Evolutionary conservation across 2,888 invertebrate species (phyloP), one percentile per base, ranked within the genome.

Genomic region (Falcaria lacertinaria): DNA sequence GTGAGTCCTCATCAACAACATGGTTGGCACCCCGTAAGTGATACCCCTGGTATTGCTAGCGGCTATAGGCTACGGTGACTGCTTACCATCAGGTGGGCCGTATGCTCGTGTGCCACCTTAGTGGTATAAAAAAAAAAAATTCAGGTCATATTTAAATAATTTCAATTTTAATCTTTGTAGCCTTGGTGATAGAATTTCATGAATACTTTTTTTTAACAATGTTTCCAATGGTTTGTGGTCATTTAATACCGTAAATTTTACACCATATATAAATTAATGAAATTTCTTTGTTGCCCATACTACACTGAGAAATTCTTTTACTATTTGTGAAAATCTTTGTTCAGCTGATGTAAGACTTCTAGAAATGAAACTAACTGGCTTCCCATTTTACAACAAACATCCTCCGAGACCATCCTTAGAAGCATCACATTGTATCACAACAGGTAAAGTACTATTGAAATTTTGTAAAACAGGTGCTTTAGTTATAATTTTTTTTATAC

Each of bases 281-380:
- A 75, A 76, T 48, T 69, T 69, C 43, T 60, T 49, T 33, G 57
- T 60, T 3, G 69, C 64, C 48, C 65, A 69, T 3, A 60, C 59
- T 8, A 70, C 63, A 17, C 71, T 70, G 36, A 77, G 49, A 2
- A 69, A 43, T 49, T 79, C 71, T 46, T 76, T 77, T 53, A 80
- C 74, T 5, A 80, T 74, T 55, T 80, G 74, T 3, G 71, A 57
- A 19, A 19, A 19, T 19, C 19, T 19, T 19, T 19, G 19, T 19
- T 19, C 19, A 19, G 19, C 19, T 19, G 19, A 19, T 33, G 46
- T 52, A 7, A 57, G 16, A 37, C 47, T 46, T 16, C 52, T 14
- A 5, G 52, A 49, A 15, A 42, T 43, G 44, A 32, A 56, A n/a
- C 42, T 13, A 8, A 57, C 49, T 22, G 54, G 54, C 14, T 45